Base-by-base conservation (phyloP, 23 tunicate genomes). In the Ciona savignyi region DNA sequence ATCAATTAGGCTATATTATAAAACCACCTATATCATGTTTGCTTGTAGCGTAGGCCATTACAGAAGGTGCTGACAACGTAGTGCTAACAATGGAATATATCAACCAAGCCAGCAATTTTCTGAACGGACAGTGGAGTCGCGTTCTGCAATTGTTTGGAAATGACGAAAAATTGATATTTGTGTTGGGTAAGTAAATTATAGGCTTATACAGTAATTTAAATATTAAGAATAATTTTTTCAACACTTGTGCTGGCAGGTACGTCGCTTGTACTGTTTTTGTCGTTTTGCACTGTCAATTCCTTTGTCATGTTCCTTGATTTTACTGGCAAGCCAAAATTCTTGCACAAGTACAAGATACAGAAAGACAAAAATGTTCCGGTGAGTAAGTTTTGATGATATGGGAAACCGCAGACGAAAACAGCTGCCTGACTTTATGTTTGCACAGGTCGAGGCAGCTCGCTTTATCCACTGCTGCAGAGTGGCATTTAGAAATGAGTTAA, bases 331-430 rank as follows among this genome's bases (percentile, higher is more conserved):
- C 97, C 97, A 6, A 69, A 68, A 30, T 90, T 83, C 64, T 51
- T 90, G 27, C 82, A 67, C 24, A 90, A 79, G 72, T 90, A 90
- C 82, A 90, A 90, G 64, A 79, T 84, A 27, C 97, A 90, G 33
- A 81, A 90, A 51, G 97, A 87, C 33, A 90, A 84, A 74, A 90
- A 90, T 56, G 34, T 81, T 4, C 97, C 97, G 70, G 97, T 90
- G 70, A 28, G 62, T 22, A n/a, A n/a, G n/a, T n/a, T n/a, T n/a
- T n/a, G n/a, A n/a, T n/a, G n/a, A n/a, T n/a, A n/a, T n/a, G n/a
- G n/a, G n/a, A n/a, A n/a, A n/a, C n/a, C n/a, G n/a, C n/a, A n/a
- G n/a, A n/a, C n/a, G n/a, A n/a, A n/a, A n/a, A n/a, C n/a, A n/a
- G n/a, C n/a, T n/a, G n/a, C n/a, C n/a, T n/a, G n/a, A n/a, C n/a